Percentiles rank a stretch among this genome's conserved stretches.
Conservation (phyloP, 2,888 invertebrate genomes). For the Nemoura dubitans region DNA sequence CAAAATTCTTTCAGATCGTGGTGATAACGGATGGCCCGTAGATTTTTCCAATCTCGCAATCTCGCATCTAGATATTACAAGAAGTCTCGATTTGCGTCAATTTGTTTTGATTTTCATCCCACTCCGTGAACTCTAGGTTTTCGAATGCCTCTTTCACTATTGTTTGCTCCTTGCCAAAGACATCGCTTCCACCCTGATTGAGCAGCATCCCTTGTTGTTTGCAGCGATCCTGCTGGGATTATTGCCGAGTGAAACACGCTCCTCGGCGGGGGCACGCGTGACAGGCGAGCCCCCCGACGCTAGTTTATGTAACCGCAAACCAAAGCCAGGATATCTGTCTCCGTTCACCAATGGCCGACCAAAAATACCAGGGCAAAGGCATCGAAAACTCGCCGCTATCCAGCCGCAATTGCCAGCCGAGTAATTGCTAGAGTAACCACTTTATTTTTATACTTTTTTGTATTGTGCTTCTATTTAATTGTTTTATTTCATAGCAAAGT, state of each 20-base stretch:
- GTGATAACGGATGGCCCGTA: not conserved
- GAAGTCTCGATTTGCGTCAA: not conserved
- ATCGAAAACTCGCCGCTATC: not conserved
- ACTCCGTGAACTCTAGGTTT: not conserved
- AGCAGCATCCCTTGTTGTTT: constrained; percentile 27
- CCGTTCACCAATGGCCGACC: not conserved
- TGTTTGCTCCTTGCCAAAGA: constrained; percentile 17
- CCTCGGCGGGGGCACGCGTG: not conserved
- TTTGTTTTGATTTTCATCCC: not conserved
- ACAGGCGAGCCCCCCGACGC: constrained; percentile 27
- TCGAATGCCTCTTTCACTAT: not conserved
- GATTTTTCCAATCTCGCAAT: not conserved
- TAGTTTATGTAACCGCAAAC: constrained; percentile 38
- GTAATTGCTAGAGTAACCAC: not conserved
- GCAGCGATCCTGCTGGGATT: constrained; percentile 35
- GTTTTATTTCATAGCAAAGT: constrained; percentile 7
- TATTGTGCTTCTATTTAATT: not conserved
- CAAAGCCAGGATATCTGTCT: constrained; percentile 38
- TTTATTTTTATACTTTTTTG: not conserved
- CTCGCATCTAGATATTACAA: not conserved
- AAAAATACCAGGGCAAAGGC: not conserved
- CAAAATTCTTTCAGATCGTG: not conserved
- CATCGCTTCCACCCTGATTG: constrained; percentile 22
- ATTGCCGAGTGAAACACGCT: constrained; percentile 26
- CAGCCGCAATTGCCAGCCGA: not conserved